Conservation (phyloP, 2,797 vertebrate genomes). For the Darevskia nairensis region DNA sequence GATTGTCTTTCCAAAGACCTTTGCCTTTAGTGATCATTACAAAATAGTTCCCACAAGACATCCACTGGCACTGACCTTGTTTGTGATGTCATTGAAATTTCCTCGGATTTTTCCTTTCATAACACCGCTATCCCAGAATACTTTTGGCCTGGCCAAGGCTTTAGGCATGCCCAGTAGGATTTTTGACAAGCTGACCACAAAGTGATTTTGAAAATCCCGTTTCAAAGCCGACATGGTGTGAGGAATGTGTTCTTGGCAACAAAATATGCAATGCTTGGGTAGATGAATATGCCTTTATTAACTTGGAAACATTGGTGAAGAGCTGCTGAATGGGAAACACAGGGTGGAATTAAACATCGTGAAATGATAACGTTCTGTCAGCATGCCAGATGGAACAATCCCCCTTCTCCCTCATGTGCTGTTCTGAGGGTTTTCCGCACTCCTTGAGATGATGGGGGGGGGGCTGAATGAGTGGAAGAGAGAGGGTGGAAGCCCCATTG, state of each 20-base stretch:
- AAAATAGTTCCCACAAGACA: constrained; percentile 2
- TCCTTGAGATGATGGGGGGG: too few relatives aligned
- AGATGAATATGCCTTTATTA: neutral
- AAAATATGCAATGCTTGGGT: neutral
- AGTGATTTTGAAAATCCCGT: neutral
- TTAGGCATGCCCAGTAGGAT: neutral
- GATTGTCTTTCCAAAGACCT: neutral
- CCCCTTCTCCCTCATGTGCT: too few relatives aligned
- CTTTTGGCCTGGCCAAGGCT: neutral
- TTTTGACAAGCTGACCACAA: neutral
- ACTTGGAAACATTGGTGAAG: neutral
- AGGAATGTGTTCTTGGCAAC: neutral
- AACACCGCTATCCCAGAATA: neutral
- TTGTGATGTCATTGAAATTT: constrained; percentile 9
- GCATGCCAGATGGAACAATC: too few relatives aligned
- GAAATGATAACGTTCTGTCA: too few relatives aligned
- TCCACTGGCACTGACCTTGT: neutral
- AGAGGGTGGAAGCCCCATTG: too few relatives aligned
- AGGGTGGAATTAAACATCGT: neutral
- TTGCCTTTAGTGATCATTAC: constrained; percentile 4
- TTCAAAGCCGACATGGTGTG: neutral
- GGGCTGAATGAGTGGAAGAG: too few relatives aligned
- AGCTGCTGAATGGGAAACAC: neutral
- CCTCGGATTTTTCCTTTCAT: neutral
- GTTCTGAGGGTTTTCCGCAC: too few relatives aligned